Evolutionary conservation across 2,797 vertebrate species (phyloP), one percentile per base, ranked within the genome.

Genomic region (Poeciliopsis infans): DNA sequence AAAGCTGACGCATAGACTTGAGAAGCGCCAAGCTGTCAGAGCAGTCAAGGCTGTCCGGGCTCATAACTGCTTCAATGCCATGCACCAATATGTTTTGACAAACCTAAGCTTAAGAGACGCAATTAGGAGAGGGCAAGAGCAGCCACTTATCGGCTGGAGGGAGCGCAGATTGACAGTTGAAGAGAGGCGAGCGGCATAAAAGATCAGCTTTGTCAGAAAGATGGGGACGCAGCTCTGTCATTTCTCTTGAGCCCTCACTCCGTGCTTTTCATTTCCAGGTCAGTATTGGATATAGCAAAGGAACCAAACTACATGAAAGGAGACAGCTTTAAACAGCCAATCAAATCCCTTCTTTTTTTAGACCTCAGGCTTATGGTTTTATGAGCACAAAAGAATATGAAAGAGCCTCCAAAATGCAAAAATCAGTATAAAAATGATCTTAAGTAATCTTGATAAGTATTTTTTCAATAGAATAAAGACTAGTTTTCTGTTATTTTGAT

Each of bases 21-120:
- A 85, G 83, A 86, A 90, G 85, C 81, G 83, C 79, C 69, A 77
- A 80, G 77, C 87, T 90, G 82, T 89, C 90, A 86, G 80, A 85
- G 85, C 82, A 90, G 91, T 87, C 87, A 80, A 74, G 79, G 83
- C 85, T 89, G 91, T 91, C 89, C 69, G 57, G 80, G 91, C 82
- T 84, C 73, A 85, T 87, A 87, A 82, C 79, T 20, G 28, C 85
- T 73, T 82, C 79, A 49, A 87, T 83, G 83, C 84, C 89, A 83
- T 82, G 77, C 88, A 88, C 85, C 86, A 86, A 89, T 87, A 83
- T 87, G 82, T 88, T 87, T 86, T 91, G 90, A 93, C 87, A 93
- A 90, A 92, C 79, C 83, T 86, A 88, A 92, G 87, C 88, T 90
- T 87, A 88, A 86, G 88, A 92, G 90, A 90, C 87, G 87, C 89